A percentile compares a stretch with the other conserved stretches of the same genome.
Conservation (phyloP, 2,113 vertebrate genomes). For the Psilopogon haemacephalus region DNA sequence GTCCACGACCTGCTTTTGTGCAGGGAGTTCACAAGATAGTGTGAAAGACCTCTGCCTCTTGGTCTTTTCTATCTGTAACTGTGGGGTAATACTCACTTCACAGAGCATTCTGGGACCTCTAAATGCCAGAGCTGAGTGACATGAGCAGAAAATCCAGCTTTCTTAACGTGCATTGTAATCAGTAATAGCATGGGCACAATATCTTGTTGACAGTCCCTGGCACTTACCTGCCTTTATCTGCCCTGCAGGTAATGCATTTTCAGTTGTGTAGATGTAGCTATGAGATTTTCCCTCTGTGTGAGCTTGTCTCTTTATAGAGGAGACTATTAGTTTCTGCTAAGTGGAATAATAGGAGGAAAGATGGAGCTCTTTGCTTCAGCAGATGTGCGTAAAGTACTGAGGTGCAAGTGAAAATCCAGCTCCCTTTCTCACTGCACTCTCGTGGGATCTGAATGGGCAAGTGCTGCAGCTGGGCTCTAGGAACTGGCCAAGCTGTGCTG, state of each 20-base stretch:
- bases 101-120: neutral
- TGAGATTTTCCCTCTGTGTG: neutral
- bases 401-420: neutral
- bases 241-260: neutral
- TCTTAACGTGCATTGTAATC: neutral
- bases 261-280: neutral
- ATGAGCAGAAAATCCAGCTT: neutral
- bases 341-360: neutral
- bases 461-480: neutral
- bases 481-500: neutral
- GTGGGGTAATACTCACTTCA: neutral
- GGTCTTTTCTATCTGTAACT: neutral
- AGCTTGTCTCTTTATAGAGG: rapidly evolving
- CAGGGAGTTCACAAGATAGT: neutral
- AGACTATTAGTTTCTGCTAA: neutral
- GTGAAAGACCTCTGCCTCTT: neutral
- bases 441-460: neutral
- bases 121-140: neutral
- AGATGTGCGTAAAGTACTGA: neutral
- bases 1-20: neutral
- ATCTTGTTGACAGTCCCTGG: neutral
- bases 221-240: neutral
- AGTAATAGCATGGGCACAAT: neutral
- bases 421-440: rapidly evolving
- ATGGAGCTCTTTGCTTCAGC: neutral